Conservation (phyloP, 2,113 vertebrate species). For the Menidia beryllina region DNA sequence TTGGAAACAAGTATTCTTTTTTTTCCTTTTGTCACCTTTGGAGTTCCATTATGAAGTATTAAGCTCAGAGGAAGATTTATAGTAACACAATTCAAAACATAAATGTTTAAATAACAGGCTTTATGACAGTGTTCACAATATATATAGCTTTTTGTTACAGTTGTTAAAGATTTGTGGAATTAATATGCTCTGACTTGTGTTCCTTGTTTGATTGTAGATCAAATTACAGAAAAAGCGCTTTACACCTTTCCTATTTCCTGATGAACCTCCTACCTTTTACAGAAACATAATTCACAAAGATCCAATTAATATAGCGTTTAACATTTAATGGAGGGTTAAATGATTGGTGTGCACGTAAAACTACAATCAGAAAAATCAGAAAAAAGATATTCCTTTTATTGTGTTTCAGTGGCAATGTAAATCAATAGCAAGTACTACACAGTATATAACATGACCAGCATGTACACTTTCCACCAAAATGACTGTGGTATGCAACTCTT, state of each 20-base stretch:
- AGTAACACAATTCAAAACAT: not conserved
- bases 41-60: not conserved
- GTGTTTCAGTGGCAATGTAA: constrained; percentile 60
- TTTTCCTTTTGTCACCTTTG: not conserved
- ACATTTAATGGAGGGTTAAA: constrained; percentile 59
- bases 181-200: not conserved
- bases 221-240: not conserved
- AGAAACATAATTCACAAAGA: not conserved
- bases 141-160: not conserved
- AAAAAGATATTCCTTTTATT: not conserved
- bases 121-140: too few species aligned
- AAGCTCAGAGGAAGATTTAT: not conserved
- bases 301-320: not conserved
- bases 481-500: constrained; percentile 46
- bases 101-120: not conserved
- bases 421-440: constrained; percentile 54
- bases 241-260: too few species aligned
- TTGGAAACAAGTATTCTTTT: not conserved
- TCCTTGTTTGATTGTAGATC: too few species aligned
- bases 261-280: not conserved
- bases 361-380: constrained; percentile 1
- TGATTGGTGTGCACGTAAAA: constrained; percentile 41
- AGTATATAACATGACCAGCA: constrained; percentile 79
- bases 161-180: not conserved
- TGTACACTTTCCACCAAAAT: constrained; percentile 70